Percentiles rank a stretch among this genome's conserved stretches.
Evolutionary conservation across 2,113 vertebrate genomes (phyloP).

Genomic region (Mustela lutreola): DNA sequence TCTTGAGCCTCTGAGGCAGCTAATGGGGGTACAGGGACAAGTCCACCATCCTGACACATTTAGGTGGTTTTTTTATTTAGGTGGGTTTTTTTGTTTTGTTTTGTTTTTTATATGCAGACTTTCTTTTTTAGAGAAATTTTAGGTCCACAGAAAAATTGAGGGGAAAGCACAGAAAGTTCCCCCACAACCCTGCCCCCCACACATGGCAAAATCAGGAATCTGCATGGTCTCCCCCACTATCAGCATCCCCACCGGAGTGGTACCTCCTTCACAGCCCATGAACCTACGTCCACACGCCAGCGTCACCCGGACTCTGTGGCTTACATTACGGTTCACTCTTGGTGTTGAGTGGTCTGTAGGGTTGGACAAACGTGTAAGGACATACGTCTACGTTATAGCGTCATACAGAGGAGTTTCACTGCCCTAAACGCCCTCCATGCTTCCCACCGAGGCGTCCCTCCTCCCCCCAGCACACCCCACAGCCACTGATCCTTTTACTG

Average conservation of each 20-base stretch:
- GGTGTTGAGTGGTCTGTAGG: not conserved
- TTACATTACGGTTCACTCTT: not conserved
- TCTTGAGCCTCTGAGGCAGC: not conserved
- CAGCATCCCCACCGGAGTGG: not conserved
- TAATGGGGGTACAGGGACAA: accelerated
- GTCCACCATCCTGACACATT: accelerated
- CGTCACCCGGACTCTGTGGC: accelerated
- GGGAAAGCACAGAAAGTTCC: not conserved
- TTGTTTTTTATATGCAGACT: no score
- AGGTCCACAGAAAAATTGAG: not conserved
- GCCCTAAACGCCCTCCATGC: not conserved
- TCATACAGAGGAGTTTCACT: not conserved
- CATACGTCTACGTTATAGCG: accelerated
- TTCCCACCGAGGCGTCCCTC: not conserved
- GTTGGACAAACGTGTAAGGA: no score
- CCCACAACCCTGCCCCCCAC: no score
- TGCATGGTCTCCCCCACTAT: not conserved
- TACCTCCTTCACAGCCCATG: not conserved
- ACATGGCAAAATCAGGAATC: no score
- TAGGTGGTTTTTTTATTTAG: not conserved
- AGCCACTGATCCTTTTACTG: not conserved
- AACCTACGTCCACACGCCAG: accelerated
- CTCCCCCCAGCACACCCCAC: accelerated
- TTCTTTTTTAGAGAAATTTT: not conserved
- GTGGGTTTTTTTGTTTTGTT: no score